Base-by-base conservation (phyloP, 2,888 invertebrate species). In the Cheiracanthium punctorium region DNA sequence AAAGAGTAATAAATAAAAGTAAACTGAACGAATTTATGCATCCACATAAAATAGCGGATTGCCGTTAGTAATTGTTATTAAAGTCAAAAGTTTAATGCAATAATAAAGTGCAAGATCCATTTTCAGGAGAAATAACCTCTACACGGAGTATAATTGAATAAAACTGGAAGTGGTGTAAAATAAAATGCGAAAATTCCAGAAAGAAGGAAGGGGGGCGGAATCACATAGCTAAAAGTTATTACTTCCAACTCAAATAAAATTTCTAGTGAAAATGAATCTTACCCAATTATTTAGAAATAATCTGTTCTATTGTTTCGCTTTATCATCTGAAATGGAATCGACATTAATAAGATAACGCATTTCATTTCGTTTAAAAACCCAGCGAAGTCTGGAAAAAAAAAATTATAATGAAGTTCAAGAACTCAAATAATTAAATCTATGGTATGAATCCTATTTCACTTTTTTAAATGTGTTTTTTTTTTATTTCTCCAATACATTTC, bases 231-330 rank as follows among this genome's bases (percentile, higher is more conserved):
- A n/a, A n/a, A n/a, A n/a, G n/a, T 17, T 24, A 58, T 24, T 24
- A 24, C 58, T 58, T 58, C 24, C 20, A 58, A 24, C 4, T 58
- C 24, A 20, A 24, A 48, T 48, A 10, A 48, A 48, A 58, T 58
- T 58, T 2, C 20, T 58, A 7, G 24, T 24, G 24, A 58, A 58
- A 58, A 58, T 58, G 58, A 24, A 58, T 24, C 12, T 58, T 24
- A 5, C 17, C 24, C 58, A 58, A 58, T 58, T 58, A 58, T 24
- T 58, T 58, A 5, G 58, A 58, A 58, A 58, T 58, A 58, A 58
- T 58, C 58, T 58, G 4, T 58, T 58, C 58, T 58, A 58, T 58
- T 58, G 58, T 58, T 58, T 58, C 58, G 24, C 58, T 24, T 58
- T 17, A 4, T 58, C 24, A 1, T 58, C 58, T 58, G 1, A 24